phyloP scores from a whole-genome alignment of 2,888 invertebrate species.

The Steinernema hermaphroditum region DNA sequence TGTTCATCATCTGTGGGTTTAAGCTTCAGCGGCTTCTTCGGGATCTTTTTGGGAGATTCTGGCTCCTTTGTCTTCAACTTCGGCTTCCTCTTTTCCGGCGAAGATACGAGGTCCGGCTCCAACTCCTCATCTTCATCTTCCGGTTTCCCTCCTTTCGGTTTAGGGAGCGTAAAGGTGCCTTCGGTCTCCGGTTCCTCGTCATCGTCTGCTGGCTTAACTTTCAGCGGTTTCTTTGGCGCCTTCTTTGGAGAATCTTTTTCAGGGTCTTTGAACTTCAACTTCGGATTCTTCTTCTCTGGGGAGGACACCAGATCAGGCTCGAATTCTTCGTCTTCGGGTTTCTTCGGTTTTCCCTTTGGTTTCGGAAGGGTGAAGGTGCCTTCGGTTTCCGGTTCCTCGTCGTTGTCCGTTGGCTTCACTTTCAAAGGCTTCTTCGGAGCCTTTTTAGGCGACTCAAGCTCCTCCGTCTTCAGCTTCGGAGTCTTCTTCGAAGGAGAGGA shows the following conservation, averaged over 20 bases:
- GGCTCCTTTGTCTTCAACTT: slow-evolving; percentile 32
- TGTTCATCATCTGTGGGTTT: slow-evolving; percentile 38
- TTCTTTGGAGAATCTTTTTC: too few relatives aligned
- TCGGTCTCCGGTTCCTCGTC: too few relatives aligned
- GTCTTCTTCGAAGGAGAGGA: slow-evolving; percentile 32
- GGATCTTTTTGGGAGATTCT: slow-evolving; percentile 37
- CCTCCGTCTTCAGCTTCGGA: slow-evolving; percentile 33
- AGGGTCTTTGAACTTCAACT: neutral
- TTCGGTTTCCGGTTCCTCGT: slow-evolving; percentile 7
- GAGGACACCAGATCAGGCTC: slow-evolving; percentile 15
- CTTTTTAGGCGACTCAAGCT: neutral
- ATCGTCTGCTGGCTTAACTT: too few relatives aligned
- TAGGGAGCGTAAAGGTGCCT: too few relatives aligned
- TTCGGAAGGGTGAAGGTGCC: slow-evolving; percentile 9
- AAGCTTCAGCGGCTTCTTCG: slow-evolving; percentile 39
- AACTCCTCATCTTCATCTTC: slow-evolving; percentile 33
- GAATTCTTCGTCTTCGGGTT: slow-evolving; percentile 35
- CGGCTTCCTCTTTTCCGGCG: slow-evolving; percentile 5
- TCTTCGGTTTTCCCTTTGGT: slow-evolving; percentile 23
- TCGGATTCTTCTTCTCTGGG: slow-evolving; percentile 9
- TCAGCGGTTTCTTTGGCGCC: too few relatives aligned
- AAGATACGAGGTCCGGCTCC: slow-evolving; percentile 29
- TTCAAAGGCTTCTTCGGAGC: slow-evolving; percentile 9
- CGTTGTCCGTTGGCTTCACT: neutral
- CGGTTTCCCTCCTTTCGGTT: too few relatives aligned